Conservation (phyloP, 1,140 invertebrate genomes). For the Solen grandis region DNA sequence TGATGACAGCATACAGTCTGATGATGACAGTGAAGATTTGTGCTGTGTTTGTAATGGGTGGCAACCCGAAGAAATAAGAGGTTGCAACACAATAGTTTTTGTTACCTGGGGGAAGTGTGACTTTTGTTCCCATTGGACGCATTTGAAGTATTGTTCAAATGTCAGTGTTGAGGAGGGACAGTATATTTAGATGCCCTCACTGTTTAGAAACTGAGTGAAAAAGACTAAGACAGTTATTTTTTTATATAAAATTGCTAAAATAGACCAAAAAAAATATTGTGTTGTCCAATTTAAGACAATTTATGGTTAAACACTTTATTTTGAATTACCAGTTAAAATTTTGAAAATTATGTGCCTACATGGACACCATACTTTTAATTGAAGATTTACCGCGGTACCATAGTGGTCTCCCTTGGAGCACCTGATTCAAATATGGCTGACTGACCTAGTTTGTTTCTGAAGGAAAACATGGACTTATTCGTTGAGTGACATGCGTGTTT, state of each 20-base stretch:
- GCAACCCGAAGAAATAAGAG: constrained; percentile 7
- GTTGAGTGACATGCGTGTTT: not conserved
- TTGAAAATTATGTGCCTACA: no score
- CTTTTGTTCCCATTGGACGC: constrained; percentile 27
- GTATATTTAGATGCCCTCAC: constrained; percentile 7
- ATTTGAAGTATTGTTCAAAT: constrained; percentile 12
- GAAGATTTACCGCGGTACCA: not conserved
- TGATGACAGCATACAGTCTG: not conserved
- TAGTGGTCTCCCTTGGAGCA: constrained; percentile 8
- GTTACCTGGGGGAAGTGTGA: constrained; percentile 11
- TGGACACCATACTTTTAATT: constrained; percentile 9
- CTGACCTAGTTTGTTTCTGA: not conserved
- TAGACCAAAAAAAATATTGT: not conserved
- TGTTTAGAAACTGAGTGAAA: not conserved
- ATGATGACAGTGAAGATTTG: not conserved
- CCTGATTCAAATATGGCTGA: not conserved
- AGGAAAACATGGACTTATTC: not conserved
- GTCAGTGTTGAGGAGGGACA: not conserved
- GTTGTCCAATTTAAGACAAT: not conserved
- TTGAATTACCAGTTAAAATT: not conserved
- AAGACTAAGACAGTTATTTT: not conserved
- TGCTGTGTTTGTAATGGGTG: constrained; percentile 20
- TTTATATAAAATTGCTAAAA: constrained; percentile 5
- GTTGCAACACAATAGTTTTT: not conserved
- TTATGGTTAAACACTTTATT: not conserved